These are phyloP conservation scores for Parazoanthus atlanticus DNA, from an alignment of 92 coral and sea anemone species.

Conservation along the genomic window DNA sequence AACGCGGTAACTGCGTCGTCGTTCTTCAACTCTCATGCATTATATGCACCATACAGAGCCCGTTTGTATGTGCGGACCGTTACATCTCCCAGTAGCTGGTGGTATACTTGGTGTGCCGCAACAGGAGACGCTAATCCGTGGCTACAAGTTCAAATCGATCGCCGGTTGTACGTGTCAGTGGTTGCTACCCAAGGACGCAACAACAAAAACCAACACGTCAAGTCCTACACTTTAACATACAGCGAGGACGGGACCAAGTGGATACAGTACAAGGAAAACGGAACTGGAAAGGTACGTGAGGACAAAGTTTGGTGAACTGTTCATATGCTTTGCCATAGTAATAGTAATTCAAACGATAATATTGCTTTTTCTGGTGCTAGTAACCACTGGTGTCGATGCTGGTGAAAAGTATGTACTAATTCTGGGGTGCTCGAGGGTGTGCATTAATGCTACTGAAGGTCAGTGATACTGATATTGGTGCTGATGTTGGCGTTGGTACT, in stretches of 20 bases:
- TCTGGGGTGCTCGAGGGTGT: no score
- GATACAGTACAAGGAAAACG: slow-evolving; percentile 19
- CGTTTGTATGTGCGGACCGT: background rate
- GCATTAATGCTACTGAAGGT: no score
- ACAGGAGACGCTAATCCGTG: background rate
- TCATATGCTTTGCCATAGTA: background rate
- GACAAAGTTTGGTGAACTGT: background rate
- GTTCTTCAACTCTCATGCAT: background rate
- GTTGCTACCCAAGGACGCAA: slow-evolving; percentile 19
- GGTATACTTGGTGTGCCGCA: background rate
- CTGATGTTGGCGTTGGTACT: no score
- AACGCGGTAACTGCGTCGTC: slow-evolving; percentile 24
- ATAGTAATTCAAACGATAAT: no score
- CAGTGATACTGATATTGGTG: no score
- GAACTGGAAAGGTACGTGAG: background rate
- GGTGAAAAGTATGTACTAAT: no score
- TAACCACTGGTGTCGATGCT: no score
- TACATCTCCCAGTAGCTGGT: background rate
- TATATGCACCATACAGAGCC: background rate
- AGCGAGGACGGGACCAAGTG: slow-evolving; percentile 9
- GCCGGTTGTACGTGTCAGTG: background rate
- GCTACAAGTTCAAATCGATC: slow-evolving; percentile 8
- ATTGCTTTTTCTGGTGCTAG: no score
- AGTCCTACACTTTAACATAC: slow-evolving; percentile 9
- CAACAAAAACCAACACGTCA: background rate